Conservation (phyloP, 1,140 invertebrate species). For the Bombus balteatus region DNA sequence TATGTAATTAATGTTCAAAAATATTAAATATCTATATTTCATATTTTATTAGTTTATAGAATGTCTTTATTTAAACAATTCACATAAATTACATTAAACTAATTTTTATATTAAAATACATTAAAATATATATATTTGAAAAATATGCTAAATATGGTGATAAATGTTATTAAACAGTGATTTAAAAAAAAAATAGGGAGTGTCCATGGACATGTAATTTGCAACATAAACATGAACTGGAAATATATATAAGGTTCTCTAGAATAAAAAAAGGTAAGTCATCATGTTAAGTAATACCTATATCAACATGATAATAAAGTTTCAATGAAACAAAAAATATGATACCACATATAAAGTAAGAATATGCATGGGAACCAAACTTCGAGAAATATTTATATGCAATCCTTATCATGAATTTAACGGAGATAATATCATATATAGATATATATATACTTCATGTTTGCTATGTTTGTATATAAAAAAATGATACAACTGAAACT, state of each 20-base stretch:
- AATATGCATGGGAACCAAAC: neutral
- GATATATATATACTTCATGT: neutral
- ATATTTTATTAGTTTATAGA: neutral
- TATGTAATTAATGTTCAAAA: neutral
- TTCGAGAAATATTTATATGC: slow-evolving; percentile 17
- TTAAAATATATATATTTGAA: neutral
- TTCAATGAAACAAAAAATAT: neutral
- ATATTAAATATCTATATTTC: neutral
- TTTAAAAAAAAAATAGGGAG: slow-evolving; percentile 28
- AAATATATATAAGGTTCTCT: neutral
- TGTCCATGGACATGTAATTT: neutral
- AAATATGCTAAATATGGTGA: neutral
- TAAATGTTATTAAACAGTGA: slow-evolving; percentile 10
- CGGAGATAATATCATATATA: neutral
- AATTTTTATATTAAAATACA: slow-evolving; percentile 2
- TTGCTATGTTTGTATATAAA: neutral
- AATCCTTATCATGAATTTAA: slow-evolving; percentile 3
- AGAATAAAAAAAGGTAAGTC: neutral
- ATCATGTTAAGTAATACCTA: neutral
- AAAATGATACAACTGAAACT: slow-evolving; percentile 9
- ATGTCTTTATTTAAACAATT: neutral
- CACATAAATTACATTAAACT: neutral
- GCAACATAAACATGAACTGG: slow-evolving; percentile 3
- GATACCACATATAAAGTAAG: neutral
- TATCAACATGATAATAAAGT: neutral